Conservation (phyloP, 2,888 invertebrate genomes). For the Meta bourneti region DNA sequence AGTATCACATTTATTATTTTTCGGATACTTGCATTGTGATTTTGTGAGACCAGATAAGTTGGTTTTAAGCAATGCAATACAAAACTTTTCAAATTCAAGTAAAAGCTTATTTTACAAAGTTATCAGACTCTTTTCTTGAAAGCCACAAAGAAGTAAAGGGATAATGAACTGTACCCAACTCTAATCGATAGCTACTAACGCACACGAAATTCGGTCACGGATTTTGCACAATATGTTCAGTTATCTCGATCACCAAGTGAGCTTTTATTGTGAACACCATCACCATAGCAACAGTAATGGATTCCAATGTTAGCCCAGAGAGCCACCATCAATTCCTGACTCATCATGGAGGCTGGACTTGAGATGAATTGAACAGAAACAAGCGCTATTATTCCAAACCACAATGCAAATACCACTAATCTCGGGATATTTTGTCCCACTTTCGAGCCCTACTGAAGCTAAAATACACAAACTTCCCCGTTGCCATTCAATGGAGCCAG, state of each 20-base stretch:
- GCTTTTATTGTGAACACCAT: neutral
- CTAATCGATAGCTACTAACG: neutral
- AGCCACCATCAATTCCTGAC: neutral
- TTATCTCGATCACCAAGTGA: too few species aligned
- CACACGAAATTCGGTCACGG: too few species aligned
- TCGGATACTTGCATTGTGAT: too few species aligned
- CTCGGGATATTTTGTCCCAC: constrained; percentile 21
- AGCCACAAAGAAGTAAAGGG: neutral
- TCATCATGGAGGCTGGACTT: neutral
- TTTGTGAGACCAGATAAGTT: too few species aligned
- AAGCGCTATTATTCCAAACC: constrained; percentile 5
- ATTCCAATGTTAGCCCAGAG: constrained; percentile 2
- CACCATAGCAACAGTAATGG: constrained; percentile 21
- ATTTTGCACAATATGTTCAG: too few species aligned
- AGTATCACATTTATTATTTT: too few species aligned
- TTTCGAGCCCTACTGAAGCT: neutral
- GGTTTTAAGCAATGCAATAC: neutral
- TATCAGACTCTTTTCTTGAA: neutral
- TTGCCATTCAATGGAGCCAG: constrained; percentile 4
- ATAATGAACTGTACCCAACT: neutral
- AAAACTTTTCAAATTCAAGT: neutral
- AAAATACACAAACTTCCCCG: neutral
- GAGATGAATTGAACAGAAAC: constrained; percentile 1
- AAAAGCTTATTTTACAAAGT: neutral
- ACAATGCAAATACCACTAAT: constrained; percentile 34